phyloP scores from a whole-genome alignment of 2,888 invertebrate genomes.

The Mellilla xanthometata region DNA sequence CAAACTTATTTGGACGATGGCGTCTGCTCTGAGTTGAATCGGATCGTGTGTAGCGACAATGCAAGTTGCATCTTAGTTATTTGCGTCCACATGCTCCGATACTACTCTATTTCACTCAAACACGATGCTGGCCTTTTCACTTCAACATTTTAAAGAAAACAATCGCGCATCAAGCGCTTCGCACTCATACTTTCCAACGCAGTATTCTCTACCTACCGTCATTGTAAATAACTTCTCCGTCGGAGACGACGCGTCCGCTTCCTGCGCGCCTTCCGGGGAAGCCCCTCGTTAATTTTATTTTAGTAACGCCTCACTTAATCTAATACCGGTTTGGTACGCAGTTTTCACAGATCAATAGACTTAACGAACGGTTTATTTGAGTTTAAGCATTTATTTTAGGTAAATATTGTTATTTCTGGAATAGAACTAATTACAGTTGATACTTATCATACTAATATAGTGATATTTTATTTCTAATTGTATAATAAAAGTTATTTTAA shows the following conservation, averaged over 20 bases:
- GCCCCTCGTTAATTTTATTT: conserved; percentile 77
- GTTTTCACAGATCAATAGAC: conserved; percentile 27
- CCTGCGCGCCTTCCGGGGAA: conserved; percentile 66
- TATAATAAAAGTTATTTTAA: too few species aligned
- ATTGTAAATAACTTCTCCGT: conserved; percentile 59
- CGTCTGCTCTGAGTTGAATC: too few species aligned
- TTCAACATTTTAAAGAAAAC: too few species aligned
- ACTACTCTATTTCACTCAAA: too few species aligned
- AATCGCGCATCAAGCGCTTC: background rate
- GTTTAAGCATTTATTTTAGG: conserved; percentile 3
- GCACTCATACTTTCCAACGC: background rate
- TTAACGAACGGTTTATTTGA: conserved; percentile 2
- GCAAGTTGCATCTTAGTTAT: too few species aligned
- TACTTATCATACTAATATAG: too few species aligned
- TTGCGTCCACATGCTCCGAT: too few species aligned
- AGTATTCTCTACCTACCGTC: conserved; percentile 6
- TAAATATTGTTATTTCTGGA: background rate
- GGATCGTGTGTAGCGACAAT: too few species aligned
- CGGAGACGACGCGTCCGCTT: conserved; percentile 61
- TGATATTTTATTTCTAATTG: too few species aligned
- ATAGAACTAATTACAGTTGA: too few species aligned
- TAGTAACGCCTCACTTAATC: conserved; percentile 65
- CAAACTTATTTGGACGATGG: too few species aligned
- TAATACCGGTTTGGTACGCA: conserved; percentile 52
- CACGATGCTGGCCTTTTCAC: too few species aligned